phyloP scores from a whole-genome alignment of 2,797 vertebrate species.

The Darevskia mixta region DNA sequence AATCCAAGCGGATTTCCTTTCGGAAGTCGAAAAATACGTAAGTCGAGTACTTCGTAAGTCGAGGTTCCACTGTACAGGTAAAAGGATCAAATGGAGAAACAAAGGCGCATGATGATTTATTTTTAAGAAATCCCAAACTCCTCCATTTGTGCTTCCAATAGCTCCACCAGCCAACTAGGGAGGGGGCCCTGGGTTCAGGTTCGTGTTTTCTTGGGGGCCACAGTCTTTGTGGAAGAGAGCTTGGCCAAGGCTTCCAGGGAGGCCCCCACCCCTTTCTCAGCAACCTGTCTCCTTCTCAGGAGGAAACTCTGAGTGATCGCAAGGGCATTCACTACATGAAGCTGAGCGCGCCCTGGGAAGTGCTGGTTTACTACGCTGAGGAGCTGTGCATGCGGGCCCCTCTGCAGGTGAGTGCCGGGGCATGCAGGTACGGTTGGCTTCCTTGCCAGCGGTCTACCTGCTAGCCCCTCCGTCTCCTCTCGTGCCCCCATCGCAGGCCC shows the following conservation, averaged over 20 bases:
- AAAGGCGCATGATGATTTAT: too few species aligned
- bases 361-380: constrained; percentile 81
- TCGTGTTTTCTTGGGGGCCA: too few species aligned
- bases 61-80: too few species aligned
- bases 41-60: too few species aligned
- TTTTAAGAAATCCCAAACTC: too few species aligned
- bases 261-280: background rate
- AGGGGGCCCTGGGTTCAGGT: too few species aligned
- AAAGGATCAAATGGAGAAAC: too few species aligned
- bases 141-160: too few species aligned
- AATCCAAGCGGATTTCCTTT: too few species aligned
- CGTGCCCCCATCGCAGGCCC: constrained; percentile 67
- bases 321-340: constrained; percentile 83
- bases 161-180: too few species aligned
- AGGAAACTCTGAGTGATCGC: constrained; percentile 79
- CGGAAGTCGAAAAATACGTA: too few species aligned
- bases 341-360: constrained; percentile 83
- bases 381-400: constrained; percentile 83
- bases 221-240: background rate
- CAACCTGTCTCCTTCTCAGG: constrained; percentile 64
- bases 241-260: background rate
- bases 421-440: rapidly evolving
- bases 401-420: constrained; percentile 73
- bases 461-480: background rate
- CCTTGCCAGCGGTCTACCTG: background rate